Evolutionary conservation across 2,888 invertebrate genomes (phyloP).

Genomic region (Griposia aprilina): DNA sequence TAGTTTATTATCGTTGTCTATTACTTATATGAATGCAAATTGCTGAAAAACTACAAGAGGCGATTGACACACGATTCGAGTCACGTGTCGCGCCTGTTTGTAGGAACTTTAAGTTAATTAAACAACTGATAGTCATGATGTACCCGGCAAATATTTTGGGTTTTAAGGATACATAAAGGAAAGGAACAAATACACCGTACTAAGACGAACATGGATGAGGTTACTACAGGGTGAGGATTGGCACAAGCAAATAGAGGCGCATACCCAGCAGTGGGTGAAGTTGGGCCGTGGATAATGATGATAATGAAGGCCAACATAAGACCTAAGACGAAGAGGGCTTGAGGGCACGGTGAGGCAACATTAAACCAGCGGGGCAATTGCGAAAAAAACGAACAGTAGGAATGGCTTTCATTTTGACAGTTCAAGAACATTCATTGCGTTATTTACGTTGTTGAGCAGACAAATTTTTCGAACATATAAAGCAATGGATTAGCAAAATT

Average conservation of each 20-base stretch:
- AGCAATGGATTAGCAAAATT: no score
- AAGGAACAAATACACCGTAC: neutral
- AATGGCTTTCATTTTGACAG: no score
- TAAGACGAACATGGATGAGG: neutral
- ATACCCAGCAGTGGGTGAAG: neutral
- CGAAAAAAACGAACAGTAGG: no score
- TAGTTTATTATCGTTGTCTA: neutral
- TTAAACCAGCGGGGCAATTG: neutral
- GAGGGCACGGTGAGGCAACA: neutral
- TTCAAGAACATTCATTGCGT: no score
- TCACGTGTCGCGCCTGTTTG: no score
- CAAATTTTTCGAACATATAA: no score
- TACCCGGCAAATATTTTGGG: neutral
- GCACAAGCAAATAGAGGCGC: neutral
- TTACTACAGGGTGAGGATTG: neutral
- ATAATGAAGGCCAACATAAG: no score
- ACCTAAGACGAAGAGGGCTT: neutral
- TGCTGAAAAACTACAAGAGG: neutral
- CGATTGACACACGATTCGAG: neutral
- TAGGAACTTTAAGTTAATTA: neutral
- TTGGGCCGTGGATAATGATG: neutral
- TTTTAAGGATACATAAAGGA: neutral
- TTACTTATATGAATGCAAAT: neutral
- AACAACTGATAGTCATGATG: neutral
- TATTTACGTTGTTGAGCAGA: no score